Conservation (phyloP, 1,140 invertebrate species). For the Trichomalopsis sarcophagae region DNA sequence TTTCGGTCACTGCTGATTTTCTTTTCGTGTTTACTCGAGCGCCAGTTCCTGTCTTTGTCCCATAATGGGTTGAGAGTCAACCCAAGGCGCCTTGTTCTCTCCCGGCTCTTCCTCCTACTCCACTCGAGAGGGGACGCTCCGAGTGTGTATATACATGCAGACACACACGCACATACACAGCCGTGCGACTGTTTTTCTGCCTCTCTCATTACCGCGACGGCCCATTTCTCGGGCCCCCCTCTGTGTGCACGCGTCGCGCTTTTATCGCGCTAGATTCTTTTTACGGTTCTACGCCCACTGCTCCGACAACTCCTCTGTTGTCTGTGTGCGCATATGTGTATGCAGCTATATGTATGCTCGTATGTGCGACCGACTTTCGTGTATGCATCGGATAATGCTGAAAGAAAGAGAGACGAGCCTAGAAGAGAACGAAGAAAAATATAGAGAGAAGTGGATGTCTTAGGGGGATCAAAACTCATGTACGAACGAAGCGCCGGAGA, state of each 20-base stretch:
- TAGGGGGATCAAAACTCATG: slow-evolving; percentile 28
- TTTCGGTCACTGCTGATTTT: slow-evolving; percentile 22
- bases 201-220: background rate
- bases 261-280: background rate
- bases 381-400: no score
- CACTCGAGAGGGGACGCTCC: background rate
- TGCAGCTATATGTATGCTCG: no score
- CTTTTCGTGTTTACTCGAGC: slow-evolving; percentile 26
- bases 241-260: background rate
- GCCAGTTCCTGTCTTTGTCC: slow-evolving; percentile 21
- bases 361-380: no score
- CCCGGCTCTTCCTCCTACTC: background rate
- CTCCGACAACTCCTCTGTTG: background rate
- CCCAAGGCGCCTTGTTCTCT: background rate
- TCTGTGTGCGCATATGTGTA: no score
- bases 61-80: slow-evolving; percentile 41
- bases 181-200: background rate
- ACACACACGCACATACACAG: background rate
- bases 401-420: background rate
- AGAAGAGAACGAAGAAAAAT: background rate
- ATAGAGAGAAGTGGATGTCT: slow-evolving; percentile 1
- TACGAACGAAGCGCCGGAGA: background rate
- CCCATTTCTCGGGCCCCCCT: background rate
- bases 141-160: background rate
- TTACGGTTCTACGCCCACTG: background rate